Evolutionary conservation across 2,888 invertebrate species (phyloP).

Genomic region (Tricholauxania praeusta): DNA sequence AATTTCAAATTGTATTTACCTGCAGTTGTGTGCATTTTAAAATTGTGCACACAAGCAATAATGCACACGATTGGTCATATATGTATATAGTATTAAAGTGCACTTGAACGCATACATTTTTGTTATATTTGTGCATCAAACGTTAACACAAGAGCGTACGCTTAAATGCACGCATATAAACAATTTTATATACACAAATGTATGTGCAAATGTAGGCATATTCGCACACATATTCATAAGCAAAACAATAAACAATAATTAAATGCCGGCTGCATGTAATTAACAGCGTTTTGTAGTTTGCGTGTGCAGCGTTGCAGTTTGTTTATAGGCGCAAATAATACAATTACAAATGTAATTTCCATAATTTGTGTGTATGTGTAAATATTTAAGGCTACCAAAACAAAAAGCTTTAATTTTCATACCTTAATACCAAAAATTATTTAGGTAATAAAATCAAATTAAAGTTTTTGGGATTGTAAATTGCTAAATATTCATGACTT

Average conservation of each 20-base stretch:
- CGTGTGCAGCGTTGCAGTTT: too few species aligned
- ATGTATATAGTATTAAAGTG: not conserved
- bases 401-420: too few species aligned
- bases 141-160: not conserved
- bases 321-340: not conserved
- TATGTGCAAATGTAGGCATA: not conserved
- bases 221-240: not conserved
- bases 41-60: too few species aligned
- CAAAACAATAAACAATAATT: conserved; percentile 8
- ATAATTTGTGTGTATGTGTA: not conserved
- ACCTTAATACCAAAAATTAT: too few species aligned
- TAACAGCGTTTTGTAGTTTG: not conserved
- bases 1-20: not conserved
- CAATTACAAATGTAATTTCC: not conserved
- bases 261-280: not conserved
- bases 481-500: too few species aligned
- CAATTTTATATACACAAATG: not conserved
- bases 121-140: not conserved
- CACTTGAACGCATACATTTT: not conserved
- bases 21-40: too few species aligned
- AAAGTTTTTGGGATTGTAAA: too few species aligned
- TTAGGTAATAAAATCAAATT: too few species aligned
- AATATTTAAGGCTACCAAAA: too few species aligned
- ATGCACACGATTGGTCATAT: too few species aligned
- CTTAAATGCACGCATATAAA: not conserved